These are phyloP conservation scores for Upupa epops DNA, from an alignment of 2,113 vertebrate species.

Conservation along the genomic window DNA sequence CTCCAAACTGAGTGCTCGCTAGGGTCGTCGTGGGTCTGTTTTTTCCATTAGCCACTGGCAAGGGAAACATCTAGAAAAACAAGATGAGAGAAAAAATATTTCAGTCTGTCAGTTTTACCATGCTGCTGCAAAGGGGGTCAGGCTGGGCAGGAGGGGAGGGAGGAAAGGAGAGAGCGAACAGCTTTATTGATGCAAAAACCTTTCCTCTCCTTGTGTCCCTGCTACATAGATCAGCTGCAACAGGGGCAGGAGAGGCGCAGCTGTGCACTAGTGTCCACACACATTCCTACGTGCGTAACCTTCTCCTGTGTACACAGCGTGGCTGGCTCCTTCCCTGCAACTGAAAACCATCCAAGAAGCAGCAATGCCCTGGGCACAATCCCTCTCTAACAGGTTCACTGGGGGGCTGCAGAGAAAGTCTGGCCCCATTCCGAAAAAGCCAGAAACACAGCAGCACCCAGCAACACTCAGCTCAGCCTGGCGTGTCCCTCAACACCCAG, in stretches of 20 bases:
- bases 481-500: neutral
- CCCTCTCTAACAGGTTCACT: neutral
- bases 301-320: neutral
- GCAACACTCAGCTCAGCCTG: neutral
- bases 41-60: constrained; percentile 96
- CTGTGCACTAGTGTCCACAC: neutral
- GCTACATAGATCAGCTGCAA: neutral
- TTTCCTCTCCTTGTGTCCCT: neutral
- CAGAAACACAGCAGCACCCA: neutral
- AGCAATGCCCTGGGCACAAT: neutral
- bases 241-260: neutral
- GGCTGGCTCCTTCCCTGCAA: neutral
- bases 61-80: constrained; percentile 93
- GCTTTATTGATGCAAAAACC: neutral
- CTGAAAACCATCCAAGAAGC: neutral
- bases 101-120: constrained; percentile 40
- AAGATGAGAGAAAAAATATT: constrained; percentile 40
- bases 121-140: constrained; percentile 3
- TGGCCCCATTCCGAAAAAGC: accelerated
- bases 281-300: neutral
- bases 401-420: neutral
- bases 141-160: neutral
- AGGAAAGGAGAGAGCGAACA: neutral
- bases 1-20: constrained; percentile 89
- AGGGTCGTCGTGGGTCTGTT: constrained; percentile 93